phyloP scores from a whole-genome alignment of 1,140 invertebrate species.

The Bemisia tabaci region DNA sequence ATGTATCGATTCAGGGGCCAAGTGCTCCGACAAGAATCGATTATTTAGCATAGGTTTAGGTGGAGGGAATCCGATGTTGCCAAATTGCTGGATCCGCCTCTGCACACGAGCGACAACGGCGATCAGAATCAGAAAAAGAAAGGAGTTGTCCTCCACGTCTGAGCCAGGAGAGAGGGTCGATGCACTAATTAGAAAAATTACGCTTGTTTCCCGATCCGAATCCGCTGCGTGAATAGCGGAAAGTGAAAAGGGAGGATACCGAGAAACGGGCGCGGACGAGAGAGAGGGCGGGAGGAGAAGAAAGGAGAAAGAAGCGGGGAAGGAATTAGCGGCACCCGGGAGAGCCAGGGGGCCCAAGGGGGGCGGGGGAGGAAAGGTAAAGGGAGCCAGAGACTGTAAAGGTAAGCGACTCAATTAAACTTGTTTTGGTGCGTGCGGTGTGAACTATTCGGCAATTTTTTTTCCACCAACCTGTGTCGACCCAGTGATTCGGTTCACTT shows the following conservation, averaged over 20 bases:
- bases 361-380: neutral
- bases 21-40: neutral
- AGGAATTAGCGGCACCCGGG: neutral
- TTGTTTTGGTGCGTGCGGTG: too few species aligned
- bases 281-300: slow-evolving; percentile 1
- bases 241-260: neutral
- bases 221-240: too few species aligned
- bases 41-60: neutral
- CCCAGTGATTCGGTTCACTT: too few species aligned
- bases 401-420: too few species aligned
- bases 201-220: too few species aligned
- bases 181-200: too few species aligned
- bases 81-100: neutral
- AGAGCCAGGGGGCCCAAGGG: neutral
- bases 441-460: too few species aligned
- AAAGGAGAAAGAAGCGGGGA: neutral
- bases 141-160: too few species aligned
- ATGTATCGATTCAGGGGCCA: neutral
- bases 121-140: too few species aligned
- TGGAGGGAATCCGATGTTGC: neutral
- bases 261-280: neutral
- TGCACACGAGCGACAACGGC: too few species aligned
- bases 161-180: too few species aligned
- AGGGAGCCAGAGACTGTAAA: neutral
- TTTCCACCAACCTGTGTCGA: too few species aligned